These are phyloP conservation scores for Mimachlamys varia DNA, from an alignment of 2,888 invertebrate species.

Conservation along the genomic window DNA sequence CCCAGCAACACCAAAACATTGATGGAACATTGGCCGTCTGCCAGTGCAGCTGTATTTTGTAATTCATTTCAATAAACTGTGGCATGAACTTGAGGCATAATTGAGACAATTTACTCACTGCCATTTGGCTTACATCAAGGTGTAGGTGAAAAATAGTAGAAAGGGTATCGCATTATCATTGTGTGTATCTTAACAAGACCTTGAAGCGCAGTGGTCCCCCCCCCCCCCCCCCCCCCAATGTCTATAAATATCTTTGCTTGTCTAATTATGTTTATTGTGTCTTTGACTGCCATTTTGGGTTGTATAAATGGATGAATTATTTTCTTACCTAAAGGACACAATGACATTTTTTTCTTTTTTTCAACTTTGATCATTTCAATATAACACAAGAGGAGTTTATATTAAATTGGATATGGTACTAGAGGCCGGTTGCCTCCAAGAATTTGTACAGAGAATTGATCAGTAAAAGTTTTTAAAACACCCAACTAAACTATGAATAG, in stretches of 20 bases:
- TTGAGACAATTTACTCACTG: slow-evolving; percentile 31
- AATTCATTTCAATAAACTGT: slow-evolving; percentile 31
- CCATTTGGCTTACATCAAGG: background rate
- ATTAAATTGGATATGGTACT: background rate
- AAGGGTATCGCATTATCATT: slow-evolving; percentile 1
- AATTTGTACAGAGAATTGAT: background rate
- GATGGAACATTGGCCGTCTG: background rate
- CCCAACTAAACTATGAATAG: no score
- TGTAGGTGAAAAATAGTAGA: slow-evolving; percentile 36
- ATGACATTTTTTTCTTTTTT: background rate
- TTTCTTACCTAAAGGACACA: no score
- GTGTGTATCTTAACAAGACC: background rate
- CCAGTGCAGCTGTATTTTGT: slow-evolving; percentile 36
- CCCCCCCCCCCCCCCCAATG: no score
- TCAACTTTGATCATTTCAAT: background rate
- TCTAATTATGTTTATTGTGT: background rate
- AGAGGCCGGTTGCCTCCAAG: background rate
- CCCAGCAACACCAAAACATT: slow-evolving; percentile 15
- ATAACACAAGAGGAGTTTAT: background rate
- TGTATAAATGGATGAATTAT: background rate
- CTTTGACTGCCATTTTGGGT: background rate
- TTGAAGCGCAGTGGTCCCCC: background rate
- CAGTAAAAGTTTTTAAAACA: background rate
- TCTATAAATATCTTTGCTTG: background rate
- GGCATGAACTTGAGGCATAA: slow-evolving; percentile 31